Base-by-base conservation (phyloP, 2,113 vertebrate genomes). In the Pedetes capensis region DNA sequence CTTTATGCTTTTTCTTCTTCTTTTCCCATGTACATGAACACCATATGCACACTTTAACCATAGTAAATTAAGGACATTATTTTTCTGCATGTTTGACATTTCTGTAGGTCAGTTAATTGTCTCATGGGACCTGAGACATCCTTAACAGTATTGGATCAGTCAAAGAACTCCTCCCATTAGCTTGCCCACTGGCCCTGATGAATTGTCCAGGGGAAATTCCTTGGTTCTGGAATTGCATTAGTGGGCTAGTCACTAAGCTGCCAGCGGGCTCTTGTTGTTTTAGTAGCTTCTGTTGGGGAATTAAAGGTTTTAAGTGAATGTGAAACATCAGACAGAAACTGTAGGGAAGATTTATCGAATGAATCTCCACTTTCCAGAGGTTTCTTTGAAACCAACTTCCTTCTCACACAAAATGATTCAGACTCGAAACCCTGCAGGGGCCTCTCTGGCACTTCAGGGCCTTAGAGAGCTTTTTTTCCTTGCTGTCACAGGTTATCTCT, bases 351-450 rank as follows among this genome's bases (percentile, higher is more conserved):
- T 93, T 93, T 91, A 91, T 94, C 95, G 89, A 96, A 91, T 79
- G 80, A 94, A 89, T 96, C 84, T 95, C 87, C 93, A 47, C 80
- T 94, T 96, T 93, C 89, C 16, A 57, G 95, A 96, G 86, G 82
- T 91, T 89, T 55, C 87, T 78, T 96, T 91, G 94, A 97, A 97
- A 91, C 83, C 55, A 93, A 85, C 89, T 96, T 95, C 95, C 76
- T 87, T 94, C 80, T 89, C 47, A 96, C 44, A 34, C 93, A 59
- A 90, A 91, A 82, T 87, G 79, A 97, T 93, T 95, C 89, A 87
- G 75, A 92, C 87, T 89, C 92, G 88, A 86, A 96, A 68, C 39
- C 63, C 80, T 93, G 10, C 29, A 59, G 93, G 90, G 93, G 78
- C 76, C 63, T 53, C 75, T 86, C 55, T 82, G 61, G 66, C 90